phyloP scores from a whole-genome alignment of 2,888 invertebrate genomes.

The Amblyjoppa proteus region DNA sequence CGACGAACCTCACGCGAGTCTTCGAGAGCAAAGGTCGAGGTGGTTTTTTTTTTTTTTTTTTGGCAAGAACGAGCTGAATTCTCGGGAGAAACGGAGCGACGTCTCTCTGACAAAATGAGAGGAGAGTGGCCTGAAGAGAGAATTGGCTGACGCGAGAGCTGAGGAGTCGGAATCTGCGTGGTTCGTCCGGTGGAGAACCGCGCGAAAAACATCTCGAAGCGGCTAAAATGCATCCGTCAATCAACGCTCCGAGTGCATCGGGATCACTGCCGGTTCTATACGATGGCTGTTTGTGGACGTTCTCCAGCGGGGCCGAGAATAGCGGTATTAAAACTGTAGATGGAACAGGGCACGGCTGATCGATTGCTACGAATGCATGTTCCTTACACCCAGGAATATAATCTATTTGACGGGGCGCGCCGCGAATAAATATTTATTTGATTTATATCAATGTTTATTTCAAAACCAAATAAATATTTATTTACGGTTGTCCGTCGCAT shows the following conservation, averaged over 20 bases:
- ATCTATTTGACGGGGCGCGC: too few relatives aligned
- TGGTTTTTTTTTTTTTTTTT: too few relatives aligned
- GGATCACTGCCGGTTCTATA: constrained; percentile 7
- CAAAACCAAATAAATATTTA: too few relatives aligned
- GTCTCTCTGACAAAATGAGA: background rate
- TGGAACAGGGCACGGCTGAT: constrained; percentile 44
- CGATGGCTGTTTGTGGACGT: constrained; percentile 13
- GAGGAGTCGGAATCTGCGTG: background rate
- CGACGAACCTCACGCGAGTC: background rate
- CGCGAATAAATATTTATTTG: too few relatives aligned
- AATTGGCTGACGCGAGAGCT: constrained; percentile 9
- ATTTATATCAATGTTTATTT: too few relatives aligned
- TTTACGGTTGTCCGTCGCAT: too few relatives aligned
- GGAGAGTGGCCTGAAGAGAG: background rate
- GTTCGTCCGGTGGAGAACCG: constrained; percentile 27
- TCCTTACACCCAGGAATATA: too few relatives aligned
- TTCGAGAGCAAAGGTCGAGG: too few relatives aligned
- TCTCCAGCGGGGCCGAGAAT: constrained; percentile 24
- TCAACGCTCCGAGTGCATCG: constrained; percentile 30
- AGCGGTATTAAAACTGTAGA: constrained; percentile 45
- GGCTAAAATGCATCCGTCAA: constrained; percentile 53
- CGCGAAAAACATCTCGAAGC: constrained; percentile 19
- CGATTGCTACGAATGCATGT: constrained; percentile 29
- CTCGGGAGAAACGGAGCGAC: constrained; percentile 5
- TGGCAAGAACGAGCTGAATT: background rate